A percentile compares a stretch with the other conserved stretches of the same genome.
Evolutionary conservation across 2,113 vertebrate species (phyloP).

Genomic region (Pseudorectes ferrugineus): DNA sequence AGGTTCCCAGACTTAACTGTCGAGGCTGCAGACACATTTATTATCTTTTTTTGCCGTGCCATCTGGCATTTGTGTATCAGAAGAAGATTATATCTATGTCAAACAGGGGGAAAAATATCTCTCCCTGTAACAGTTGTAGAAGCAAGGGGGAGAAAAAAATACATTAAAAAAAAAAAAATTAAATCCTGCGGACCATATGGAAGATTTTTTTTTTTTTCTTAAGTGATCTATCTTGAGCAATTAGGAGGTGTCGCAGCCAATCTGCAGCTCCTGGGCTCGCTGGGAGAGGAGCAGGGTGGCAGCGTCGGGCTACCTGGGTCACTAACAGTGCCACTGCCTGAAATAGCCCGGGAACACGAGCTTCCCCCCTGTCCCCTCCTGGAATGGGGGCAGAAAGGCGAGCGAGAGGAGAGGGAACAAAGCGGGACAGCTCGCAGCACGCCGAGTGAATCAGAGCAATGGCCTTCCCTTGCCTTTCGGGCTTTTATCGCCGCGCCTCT

Average conservation of each 20-base stretch:
- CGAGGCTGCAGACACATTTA: constrained; percentile 56
- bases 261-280: neutral
- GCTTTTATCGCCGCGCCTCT: neutral
- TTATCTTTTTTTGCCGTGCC: constrained; percentile 55
- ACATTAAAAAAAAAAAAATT: neutral
- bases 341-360: neutral
- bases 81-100: constrained; percentile 58
- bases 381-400: neutral
- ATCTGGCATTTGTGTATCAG: constrained; percentile 66
- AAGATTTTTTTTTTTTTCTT: constrained; percentile 12
- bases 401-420: neutral
- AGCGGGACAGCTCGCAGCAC: constrained; percentile 31
- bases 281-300: neutral
- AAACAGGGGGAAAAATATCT: constrained; percentile 46
- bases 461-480: constrained; percentile 43
- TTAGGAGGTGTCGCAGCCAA: constrained; percentile 16
- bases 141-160: neutral
- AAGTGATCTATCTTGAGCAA: constrained; percentile 54
- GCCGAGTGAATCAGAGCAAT: constrained; percentile 30
- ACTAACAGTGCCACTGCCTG: neutral
- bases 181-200: constrained; percentile 54
- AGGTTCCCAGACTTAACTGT: constrained; percentile 49
- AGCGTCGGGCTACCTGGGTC: neutral
- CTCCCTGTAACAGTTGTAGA: constrained; percentile 55
- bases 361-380: neutral